A percentile compares a stretch with the other conserved stretches of the same genome.
Conservation (phyloP, 2,888 invertebrate species). For the Heliconius cydno region DNA sequence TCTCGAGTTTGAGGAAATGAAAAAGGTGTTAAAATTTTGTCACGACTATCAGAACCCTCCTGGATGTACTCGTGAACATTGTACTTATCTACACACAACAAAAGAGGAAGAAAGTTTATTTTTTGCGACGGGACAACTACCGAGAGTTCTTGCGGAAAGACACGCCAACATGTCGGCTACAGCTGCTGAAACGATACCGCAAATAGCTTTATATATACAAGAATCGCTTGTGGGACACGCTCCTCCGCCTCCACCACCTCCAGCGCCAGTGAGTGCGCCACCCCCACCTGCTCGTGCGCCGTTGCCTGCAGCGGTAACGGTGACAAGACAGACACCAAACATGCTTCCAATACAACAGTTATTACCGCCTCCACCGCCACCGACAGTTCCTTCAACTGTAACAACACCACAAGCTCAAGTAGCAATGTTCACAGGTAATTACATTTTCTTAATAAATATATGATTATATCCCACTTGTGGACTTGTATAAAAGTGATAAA, state of each 20-base stretch:
- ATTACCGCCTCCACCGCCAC: slow-evolving; percentile 50
- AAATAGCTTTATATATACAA: slow-evolving; percentile 53
- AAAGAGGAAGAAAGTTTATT: slow-evolving; percentile 69
- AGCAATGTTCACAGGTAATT: slow-evolving; percentile 54
- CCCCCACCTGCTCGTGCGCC: slow-evolving; percentile 47
- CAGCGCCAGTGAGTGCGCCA: slow-evolving; percentile 42
- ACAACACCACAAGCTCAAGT: slow-evolving; percentile 31
- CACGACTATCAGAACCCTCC: slow-evolving; percentile 72
- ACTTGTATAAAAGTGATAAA: too few relatives aligned
- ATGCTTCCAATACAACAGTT: slow-evolving; percentile 51
- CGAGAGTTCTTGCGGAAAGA: slow-evolving; percentile 63
- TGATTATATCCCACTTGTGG: neutral
- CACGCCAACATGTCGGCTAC: slow-evolving; percentile 59
- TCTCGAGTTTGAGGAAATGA: slow-evolving; percentile 66
- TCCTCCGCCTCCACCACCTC: slow-evolving; percentile 57
- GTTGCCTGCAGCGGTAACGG: neutral
- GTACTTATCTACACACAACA: slow-evolving; percentile 67
- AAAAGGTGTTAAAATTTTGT: slow-evolving; percentile 68
- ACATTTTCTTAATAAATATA: neutral
- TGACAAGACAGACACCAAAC: slow-evolving; percentile 51
- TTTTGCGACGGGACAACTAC: slow-evolving; percentile 60
- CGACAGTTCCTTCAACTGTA: slow-evolving; percentile 37
- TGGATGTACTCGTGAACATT: slow-evolving; percentile 65
- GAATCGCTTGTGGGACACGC: slow-evolving; percentile 48
- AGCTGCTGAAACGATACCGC: slow-evolving; percentile 52